Evolutionary conservation across 1,140 invertebrate species (phyloP).

Genomic region (Zophobas atratus): DNA sequence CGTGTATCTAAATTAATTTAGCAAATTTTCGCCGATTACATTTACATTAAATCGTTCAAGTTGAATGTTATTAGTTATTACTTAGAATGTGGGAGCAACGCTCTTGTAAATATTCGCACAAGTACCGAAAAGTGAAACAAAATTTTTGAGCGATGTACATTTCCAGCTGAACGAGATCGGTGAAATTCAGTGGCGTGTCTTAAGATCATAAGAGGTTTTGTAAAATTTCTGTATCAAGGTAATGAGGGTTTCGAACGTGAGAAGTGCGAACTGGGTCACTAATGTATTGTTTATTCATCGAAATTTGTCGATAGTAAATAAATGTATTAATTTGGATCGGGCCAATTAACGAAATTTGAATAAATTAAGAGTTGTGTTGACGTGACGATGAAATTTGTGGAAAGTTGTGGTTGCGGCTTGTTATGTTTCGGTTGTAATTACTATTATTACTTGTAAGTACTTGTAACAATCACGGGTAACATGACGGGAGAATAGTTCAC

Average conservation of each 20-base stretch:
- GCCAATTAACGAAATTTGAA: conserved; percentile 9
- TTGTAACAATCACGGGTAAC: no score
- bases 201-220: conserved; percentile 13
- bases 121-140: conserved; percentile 20
- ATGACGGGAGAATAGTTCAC: no score
- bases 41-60: conserved; percentile 32
- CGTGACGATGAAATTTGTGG: neutral
- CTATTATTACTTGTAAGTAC: no score
- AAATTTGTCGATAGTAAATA: conserved; percentile 1
- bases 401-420: neutral
- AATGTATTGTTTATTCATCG: conserved; percentile 9
- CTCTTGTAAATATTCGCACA: conserved; percentile 12
- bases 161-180: neutral
- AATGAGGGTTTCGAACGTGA: conserved; percentile 7
- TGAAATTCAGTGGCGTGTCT: neutral
- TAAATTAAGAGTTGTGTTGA: conserved; percentile 6
- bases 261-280: conserved; percentile 10
- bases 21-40: neutral
- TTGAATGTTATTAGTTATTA: conserved; percentile 12
- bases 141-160: neutral
- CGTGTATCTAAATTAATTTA: conserved; percentile 1
- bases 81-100: conserved; percentile 16
- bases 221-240: conserved; percentile 19
- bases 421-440: neutral
- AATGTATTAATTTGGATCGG: conserved; percentile 15